A percentile compares a stretch with the other conserved stretches of the same genome.
These are phyloP conservation scores for Neoarius graeffei DNA, from an alignment of 2,113 vertebrate genomes.

Conservation along the genomic window DNA sequence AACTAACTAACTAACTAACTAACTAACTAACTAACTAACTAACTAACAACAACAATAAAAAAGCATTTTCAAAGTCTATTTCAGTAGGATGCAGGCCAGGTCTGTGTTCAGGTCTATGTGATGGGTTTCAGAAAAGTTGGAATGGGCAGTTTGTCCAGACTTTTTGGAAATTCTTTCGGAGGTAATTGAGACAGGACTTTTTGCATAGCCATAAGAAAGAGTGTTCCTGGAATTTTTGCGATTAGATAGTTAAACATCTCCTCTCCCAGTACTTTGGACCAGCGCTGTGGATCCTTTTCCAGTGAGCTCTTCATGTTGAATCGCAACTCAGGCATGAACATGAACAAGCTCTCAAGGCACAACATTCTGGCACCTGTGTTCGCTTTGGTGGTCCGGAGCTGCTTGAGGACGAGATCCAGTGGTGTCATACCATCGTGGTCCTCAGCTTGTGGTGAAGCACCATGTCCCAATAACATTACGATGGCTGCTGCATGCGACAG, in stretches of 20 bases:
- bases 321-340: conserved; percentile 77
- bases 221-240: conserved; percentile 75
- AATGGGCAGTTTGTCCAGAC: conserved; percentile 82
- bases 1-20: too few species aligned
- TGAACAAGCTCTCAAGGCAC: conserved; percentile 81
- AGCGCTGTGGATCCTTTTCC: conserved; percentile 71
- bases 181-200: conserved; percentile 78
- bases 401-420: conserved; percentile 78
- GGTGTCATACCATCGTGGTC: conserved; percentile 82
- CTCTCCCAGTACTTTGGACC: conserved; percentile 78
- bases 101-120: conserved; percentile 52
- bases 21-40: too few species aligned
- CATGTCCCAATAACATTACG: conserved; percentile 80
- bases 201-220: conserved; percentile 83
- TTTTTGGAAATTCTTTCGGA: conserved; percentile 76
- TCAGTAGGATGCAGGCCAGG: not conserved
- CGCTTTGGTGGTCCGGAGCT: conserved; percentile 75
- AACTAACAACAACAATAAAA: too few species aligned
- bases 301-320: conserved; percentile 78
- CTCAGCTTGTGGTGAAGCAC: conserved; percentile 76
- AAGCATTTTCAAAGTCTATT: too few species aligned
- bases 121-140: conserved; percentile 78
- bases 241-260: conserved; percentile 78
- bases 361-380: conserved; percentile 70
- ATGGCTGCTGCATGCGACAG: conserved; percentile 79